Evolutionary conservation across 2,113 vertebrate species (phyloP), one percentile per base, ranked within the genome.

Genomic region (Syrmaticus mikado): DNA sequence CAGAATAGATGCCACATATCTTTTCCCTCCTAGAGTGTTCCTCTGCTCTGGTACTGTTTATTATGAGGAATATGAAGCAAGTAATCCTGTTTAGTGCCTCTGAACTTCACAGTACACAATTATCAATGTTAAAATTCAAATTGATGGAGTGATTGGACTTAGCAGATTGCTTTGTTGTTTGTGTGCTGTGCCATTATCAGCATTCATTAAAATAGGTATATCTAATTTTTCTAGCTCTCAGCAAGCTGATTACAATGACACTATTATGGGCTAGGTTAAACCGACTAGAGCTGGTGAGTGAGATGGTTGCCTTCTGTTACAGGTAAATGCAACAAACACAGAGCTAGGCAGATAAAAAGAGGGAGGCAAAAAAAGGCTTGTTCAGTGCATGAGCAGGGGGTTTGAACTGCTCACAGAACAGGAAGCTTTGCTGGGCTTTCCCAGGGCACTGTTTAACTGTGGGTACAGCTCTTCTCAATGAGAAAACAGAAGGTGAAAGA

Each of bases 191-290:
- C 88, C 94, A 96, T 95, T 95, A 71, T 50, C 80, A 80, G 79
- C 79, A 87, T 82, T 85, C 85, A 55, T 94, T 88, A 81, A 13
- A 93, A 81, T 93, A 96, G 95, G 93, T 96, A 96, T 75, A 83
- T 94, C 85, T 93, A 88, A 95, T 94, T 95, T 95, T 96, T 91
- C 89, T 91, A 95, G 87, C 67, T 94, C 89, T 97, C 85, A 92
- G 93, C 89, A 91, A 91, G 72, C 72, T 85, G 89, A 81, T 87
- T 90, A 90, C 90, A 92, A 61, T 92, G 71, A 20, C 74, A 27
- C 46, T 85, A 55, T 91, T 93, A 73, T 58, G 91, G 91, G 89
- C 40, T 95, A 88, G 86, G 92, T 92, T 93, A 89, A 94, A 89
- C 90, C 48, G 71, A 43, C 89, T 90, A 86, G 62, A 86, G 72